Evolutionary conservation across 1,140 invertebrate genomes (phyloP).

Genomic region (Anagrus nilaparvatae): DNA sequence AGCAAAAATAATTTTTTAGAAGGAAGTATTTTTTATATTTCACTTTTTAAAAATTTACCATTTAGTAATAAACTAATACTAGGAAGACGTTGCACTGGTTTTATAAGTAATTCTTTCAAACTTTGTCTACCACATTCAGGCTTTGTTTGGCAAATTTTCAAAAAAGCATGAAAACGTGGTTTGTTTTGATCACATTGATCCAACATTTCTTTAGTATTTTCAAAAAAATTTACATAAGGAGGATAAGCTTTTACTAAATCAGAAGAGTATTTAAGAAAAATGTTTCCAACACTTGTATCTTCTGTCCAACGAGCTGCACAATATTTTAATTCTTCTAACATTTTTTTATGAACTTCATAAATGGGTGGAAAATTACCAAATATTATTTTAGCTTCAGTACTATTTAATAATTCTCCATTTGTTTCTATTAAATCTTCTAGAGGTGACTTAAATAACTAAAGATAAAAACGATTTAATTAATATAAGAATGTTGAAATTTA

Average conservation of each 20-base stretch:
- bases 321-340: conserved; percentile 67
- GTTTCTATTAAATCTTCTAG: conserved; percentile 73
- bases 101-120: conserved; percentile 87
- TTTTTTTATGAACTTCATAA: conserved; percentile 79
- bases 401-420: conserved; percentile 69
- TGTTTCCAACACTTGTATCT: conserved; percentile 74
- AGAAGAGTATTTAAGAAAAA: conserved; percentile 73
- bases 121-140: conserved; percentile 93
- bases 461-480: conserved; percentile 13
- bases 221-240: conserved; percentile 95
- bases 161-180: conserved; percentile 92
- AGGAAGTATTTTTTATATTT: conserved; percentile 8
- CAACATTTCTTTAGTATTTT: conserved; percentile 90
- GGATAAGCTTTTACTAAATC: conserved; percentile 89
- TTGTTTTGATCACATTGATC: conserved; percentile 81
- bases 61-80: conserved; percentile 89
- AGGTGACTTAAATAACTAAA: conserved; percentile 84
- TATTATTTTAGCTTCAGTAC: conserved; percentile 88
- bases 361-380: conserved; percentile 94
- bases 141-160: conserved; percentile 88
- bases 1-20: conserved; percentile 18
- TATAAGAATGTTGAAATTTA: neutral
- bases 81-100: conserved; percentile 92
- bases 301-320: conserved; percentile 69
- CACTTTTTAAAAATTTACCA: conserved; percentile 50